Evolutionary conservation across 2,888 invertebrate species (phyloP), one percentile per base, ranked within the genome.

Genomic region (Mesochorus sp.): DNA sequence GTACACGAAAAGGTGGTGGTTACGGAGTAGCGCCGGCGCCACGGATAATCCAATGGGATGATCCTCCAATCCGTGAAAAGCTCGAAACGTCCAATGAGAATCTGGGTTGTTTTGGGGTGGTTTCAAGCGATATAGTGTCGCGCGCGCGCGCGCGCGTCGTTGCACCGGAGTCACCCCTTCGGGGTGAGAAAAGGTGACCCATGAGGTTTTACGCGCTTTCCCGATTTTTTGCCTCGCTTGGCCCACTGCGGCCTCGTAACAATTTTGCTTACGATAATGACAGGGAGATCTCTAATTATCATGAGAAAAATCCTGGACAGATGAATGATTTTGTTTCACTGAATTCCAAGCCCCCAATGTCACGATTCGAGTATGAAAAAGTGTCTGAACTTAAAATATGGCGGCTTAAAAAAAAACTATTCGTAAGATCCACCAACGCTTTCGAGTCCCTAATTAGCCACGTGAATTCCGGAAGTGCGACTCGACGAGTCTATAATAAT

Each of bases 31-130:
- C 88, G 88, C 86, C 86, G 87, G 86, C 88, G 88, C 86, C 83
- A 83, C 85, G 88, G 90, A 91, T 91, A 88, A 91, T 91, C 90
- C 91, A 89, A 90, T 90, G 87, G 89, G 90, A 91, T 90, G 84
- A 91, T 91, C 90, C 86, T 82, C 90, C 89, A 90, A 89, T 88
- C 88, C 87, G 83, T 78, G 85, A 74, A 80, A 82, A 81, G 82
- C 80, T 81, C 37, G 42, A 53, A 62, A 64, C 81, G 81, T 74
- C 85, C 82, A 88, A 88, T 84, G 81, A 72, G 76, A 79, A 47
- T 61, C 31, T 26, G 67, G 85, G 68, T 72, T 72, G 75, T 72
- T 42, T 37, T 34, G 51, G 49, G 74, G 70, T 86, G 85, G 84
- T 81, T 67, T 72, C 83, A 61, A 14, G 21, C 8, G 42, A 14